Base-by-base conservation (phyloP, 2,888 invertebrate species). In the Trichacis sp. region DNA sequence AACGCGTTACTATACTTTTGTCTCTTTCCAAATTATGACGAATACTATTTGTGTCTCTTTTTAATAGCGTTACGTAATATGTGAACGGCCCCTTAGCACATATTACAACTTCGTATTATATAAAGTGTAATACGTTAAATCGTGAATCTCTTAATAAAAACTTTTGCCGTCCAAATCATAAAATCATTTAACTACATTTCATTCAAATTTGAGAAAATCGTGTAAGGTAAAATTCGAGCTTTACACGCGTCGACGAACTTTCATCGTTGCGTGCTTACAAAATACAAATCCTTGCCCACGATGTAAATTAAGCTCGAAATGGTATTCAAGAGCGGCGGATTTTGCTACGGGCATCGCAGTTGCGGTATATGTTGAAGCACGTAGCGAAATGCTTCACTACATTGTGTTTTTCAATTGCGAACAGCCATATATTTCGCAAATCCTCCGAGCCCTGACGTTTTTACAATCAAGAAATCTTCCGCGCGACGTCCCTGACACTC, bases 121-220 rank as follows among this genome's bases (percentile, higher is more conserved):
- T n/a, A n/a, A n/a, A n/a, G n/a, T n/a, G n/a, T n/a, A n/a, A n/a
- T n/a, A n/a, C n/a, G n/a, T n/a, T n/a, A n/a, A n/a, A n/a, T n/a
- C n/a, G n/a, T n/a, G n/a, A n/a, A n/a, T n/a, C n/a, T n/a, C n/a
- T n/a, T n/a, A n/a, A n/a, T n/a, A n/a, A n/a, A n/a, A n/a, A n/a
- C n/a, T n/a, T n/a, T n/a, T n/a, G n/a, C n/a, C n/a, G n/a, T n/a
- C n/a, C n/a, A n/a, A n/a, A n/a, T n/a, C n/a, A n/a, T n/a, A 57
- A 57, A 49, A 57, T 43, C 45, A 42, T 69, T 62, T 64, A 63
- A 63, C 60, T 61, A 59, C n/a, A n/a, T n/a, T n/a, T n/a, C n/a
- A 62, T 54, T 58, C 60, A 49, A 59, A 63, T 63, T 58, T 64
- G 60, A 64, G 67, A 61, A 68, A 68, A 60, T 52, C 57, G 58